These are phyloP conservation scores for Cacatua alba DNA, from an alignment of 2,113 vertebrate species.

Conservation along the genomic window DNA sequence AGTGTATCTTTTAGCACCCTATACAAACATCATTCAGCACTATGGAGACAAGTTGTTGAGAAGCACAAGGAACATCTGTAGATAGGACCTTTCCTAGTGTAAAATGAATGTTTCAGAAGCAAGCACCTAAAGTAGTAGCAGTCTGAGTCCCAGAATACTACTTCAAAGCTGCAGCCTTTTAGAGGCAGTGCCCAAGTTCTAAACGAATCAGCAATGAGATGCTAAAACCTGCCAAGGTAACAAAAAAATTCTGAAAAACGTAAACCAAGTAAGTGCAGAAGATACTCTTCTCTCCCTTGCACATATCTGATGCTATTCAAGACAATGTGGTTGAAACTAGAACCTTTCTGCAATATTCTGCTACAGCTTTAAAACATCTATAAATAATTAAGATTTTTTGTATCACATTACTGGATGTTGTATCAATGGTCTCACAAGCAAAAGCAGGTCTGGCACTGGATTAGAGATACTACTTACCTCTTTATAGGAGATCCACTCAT, in stretches of 20 bases:
- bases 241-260: neutral
- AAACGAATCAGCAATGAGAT: neutral
- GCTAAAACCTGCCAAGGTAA: neutral
- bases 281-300: neutral
- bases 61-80: neutral
- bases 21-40: neutral
- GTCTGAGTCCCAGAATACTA: neutral
- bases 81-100: neutral
- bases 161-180: neutral
- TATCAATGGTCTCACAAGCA: neutral
- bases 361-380: neutral
- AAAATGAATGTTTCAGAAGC: neutral
- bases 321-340: neutral
- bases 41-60: neutral
- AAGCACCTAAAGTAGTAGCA: neutral
- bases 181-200: neutral
- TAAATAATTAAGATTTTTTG: neutral
- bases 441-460: neutral
- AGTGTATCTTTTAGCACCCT: neutral
- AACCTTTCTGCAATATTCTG: neutral
- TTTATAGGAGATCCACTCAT: slow-evolving; percentile 93
- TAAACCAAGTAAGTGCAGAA: neutral
- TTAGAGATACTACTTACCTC: slow-evolving; percentile 80
- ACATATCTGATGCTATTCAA: neutral
- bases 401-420: neutral